Evolutionary conservation across 2,113 vertebrate genomes (phyloP), one percentile per base, ranked within the genome.

Genomic region (Dasyprocta punctata): DNA sequence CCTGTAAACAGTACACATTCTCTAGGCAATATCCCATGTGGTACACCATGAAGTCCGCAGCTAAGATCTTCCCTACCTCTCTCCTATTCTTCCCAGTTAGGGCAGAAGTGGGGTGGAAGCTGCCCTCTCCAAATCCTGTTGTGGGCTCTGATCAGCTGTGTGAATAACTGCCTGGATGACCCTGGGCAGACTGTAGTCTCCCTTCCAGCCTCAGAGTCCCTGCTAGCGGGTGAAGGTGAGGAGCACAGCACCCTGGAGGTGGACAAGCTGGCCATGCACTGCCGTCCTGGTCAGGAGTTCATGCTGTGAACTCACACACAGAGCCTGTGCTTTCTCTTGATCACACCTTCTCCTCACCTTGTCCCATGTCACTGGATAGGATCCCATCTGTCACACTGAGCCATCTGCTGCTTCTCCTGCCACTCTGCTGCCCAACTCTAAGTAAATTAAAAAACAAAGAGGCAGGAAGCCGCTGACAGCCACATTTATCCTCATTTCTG

Each of bases 381-480:
- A 95, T 84, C 90, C 97, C 96, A 93, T 97, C 96, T 93, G 96
- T 97, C 97, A 96, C 8, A 19, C 73, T 77, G 93, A 96, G 96
- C 93, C 96, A 98, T 98, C 92, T 97, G 97, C 87, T 97, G 97
- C 97, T 80, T 96, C 83, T 95, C 86, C 92, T 94, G 94, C 97
- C 87, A 89, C 95, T 91, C 96, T 95, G 95, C 97, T 96, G 97
- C 89, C 94, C 96, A 89, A 71, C 94, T 97, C 67, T 94, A 94
- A 97, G 89, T 93, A 94, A 97, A 97, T 94, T 96, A 85, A 95
- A 97, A 97, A 96, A 96, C 96, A 95, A 96, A 97, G 96, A 95
- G 71, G 89, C 96, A 95, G 84, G 92, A 95, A 96, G 87, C 89
- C 0, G 0, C 92, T 94, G 97, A 96, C 93, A 87, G 94, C 22